Conservation (phyloP, 2,888 invertebrate genomes). For the Tetheella fluctuosa region DNA sequence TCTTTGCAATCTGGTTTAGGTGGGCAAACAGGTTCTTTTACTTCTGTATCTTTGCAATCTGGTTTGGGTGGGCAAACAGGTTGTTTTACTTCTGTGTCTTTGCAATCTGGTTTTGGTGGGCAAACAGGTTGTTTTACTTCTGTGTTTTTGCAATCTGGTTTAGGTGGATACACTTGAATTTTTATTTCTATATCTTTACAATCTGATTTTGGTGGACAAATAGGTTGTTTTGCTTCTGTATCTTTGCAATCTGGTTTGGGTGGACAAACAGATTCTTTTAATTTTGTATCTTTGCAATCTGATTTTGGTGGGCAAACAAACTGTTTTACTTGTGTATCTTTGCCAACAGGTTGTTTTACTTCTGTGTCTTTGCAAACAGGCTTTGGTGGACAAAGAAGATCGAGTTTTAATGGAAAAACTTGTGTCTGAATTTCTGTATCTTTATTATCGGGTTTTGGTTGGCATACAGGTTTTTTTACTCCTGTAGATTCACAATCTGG, state of each 20-base stretch:
- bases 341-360: too few relatives aligned
- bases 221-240: not conserved
- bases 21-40: not conserved
- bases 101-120: not conserved
- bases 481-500: not conserved
- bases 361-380: not conserved
- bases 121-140: not conserved
- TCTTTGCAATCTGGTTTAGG: not conserved
- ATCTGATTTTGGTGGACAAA: not conserved
- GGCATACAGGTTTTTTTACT: not conserved
- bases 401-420: not conserved
- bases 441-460: not conserved
- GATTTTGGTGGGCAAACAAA: not conserved
- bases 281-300: not conserved
- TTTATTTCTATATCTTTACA: too few relatives aligned
- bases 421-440: not conserved
- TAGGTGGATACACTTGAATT: too few relatives aligned
- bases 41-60: not conserved
- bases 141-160: not conserved
- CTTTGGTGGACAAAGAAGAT: not conserved
- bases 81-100: not conserved
- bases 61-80: not conserved
- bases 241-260: not conserved
- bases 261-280: not conserved
- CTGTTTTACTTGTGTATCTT: too few relatives aligned